A percentile compares a stretch with the other conserved stretches of the same genome.
These are phyloP conservation scores for Cinclus mexicanus DNA, from an alignment of 2,113 vertebrate species.

Conservation along the genomic window DNA sequence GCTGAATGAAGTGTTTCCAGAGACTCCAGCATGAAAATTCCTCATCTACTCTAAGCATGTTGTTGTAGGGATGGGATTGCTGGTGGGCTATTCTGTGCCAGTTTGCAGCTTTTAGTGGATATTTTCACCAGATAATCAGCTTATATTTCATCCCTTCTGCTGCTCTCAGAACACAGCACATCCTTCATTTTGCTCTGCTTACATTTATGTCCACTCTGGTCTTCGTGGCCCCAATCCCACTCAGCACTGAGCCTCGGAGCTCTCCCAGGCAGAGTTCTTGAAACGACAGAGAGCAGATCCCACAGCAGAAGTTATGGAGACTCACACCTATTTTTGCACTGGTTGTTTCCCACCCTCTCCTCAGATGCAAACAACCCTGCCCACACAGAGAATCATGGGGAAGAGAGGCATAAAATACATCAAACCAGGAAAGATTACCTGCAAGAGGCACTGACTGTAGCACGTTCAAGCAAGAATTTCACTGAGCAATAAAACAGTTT, in stretches of 20 bases:
- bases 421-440: background rate
- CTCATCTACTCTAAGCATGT: background rate
- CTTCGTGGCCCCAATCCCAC: background rate
- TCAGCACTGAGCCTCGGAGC: accelerated
- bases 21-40: background rate
- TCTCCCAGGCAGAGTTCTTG: accelerated
- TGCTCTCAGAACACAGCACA: background rate
- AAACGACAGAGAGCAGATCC: background rate
- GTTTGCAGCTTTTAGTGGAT: background rate
- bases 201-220: background rate
- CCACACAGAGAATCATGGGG: background rate
- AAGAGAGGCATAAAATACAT: background rate
- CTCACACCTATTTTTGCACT: background rate
- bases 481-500: background rate
- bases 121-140: background rate
- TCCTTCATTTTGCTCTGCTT: background rate
- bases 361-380: background rate
- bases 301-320: background rate
- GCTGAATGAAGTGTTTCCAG: background rate
- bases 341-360: background rate
- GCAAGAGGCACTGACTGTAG: background rate
- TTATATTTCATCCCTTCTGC: slow-evolving; percentile 3
- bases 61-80: background rate
- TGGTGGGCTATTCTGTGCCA: background rate
- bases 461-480: background rate